These are phyloP conservation scores for Drosophila limbata DNA, from an alignment of 2,888 invertebrate genomes.

Conservation along the genomic window DNA sequence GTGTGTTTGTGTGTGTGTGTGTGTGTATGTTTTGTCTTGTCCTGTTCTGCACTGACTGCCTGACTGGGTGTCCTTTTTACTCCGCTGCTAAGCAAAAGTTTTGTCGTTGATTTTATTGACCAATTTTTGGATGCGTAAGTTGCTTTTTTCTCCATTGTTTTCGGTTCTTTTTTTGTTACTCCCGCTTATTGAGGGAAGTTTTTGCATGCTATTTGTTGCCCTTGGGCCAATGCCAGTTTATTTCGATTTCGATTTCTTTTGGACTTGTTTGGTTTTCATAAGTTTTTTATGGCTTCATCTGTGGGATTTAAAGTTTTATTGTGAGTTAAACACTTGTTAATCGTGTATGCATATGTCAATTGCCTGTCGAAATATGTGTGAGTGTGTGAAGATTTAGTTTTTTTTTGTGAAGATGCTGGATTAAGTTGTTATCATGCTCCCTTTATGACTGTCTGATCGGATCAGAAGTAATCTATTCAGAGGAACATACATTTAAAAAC, in stretches of 20 bases:
- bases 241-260: slow-evolving; percentile 58
- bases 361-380: slow-evolving; percentile 48
- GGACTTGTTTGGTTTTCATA: slow-evolving; percentile 65
- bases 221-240: slow-evolving; percentile 45
- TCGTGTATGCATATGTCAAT: slow-evolving; percentile 80
- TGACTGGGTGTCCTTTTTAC: slow-evolving; percentile 76
- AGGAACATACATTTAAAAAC: not conserved
- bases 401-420: slow-evolving; percentile 34
- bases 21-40: slow-evolving; percentile 26
- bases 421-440: slow-evolving; percentile 57
- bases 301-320: slow-evolving; percentile 81
- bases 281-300: slow-evolving; percentile 77
- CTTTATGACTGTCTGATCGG: slow-evolving; percentile 38
- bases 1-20: slow-evolving; percentile 20
- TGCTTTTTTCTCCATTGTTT: slow-evolving; percentile 35
- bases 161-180: slow-evolving; percentile 27
- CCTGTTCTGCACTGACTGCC: slow-evolving; percentile 14
- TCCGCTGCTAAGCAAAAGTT: slow-evolving; percentile 68
- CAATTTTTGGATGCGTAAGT: slow-evolving; percentile 81
- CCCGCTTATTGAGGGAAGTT: slow-evolving; percentile 48
- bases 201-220: slow-evolving; percentile 65
- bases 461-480: not conserved
- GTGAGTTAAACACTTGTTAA: slow-evolving; percentile 82
- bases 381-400: slow-evolving; percentile 21
- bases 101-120: slow-evolving; percentile 81